These are phyloP conservation scores for Pangasius larnaudii DNA, from an alignment of 2,797 vertebrate genomes.

Conservation along the genomic window DNA sequence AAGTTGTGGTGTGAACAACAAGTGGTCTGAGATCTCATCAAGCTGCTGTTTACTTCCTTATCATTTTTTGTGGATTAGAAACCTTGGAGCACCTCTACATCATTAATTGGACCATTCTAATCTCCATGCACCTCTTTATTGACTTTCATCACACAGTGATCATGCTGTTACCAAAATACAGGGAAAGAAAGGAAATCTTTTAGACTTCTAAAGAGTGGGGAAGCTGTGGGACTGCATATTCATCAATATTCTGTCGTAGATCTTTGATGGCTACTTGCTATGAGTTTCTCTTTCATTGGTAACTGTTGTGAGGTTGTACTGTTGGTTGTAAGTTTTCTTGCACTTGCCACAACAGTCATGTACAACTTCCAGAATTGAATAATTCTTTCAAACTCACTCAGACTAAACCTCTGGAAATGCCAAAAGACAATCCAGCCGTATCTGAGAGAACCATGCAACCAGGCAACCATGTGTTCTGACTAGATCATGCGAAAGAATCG, in stretches of 20 bases:
- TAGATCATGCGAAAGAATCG: background rate
- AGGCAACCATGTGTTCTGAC: background rate
- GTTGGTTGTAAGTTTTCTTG: background rate
- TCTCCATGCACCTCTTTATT: background rate
- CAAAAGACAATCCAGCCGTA: background rate
- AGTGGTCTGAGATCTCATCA: background rate
- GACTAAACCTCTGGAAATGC: background rate
- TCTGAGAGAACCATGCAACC: background rate
- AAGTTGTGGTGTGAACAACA: background rate
- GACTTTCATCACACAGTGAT: background rate
- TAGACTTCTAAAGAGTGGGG: background rate
- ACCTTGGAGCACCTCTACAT: background rate
- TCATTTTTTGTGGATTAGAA: background rate
- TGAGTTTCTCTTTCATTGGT: background rate
- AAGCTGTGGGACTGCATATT: background rate
- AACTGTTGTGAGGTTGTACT: background rate
- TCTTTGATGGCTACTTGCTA: background rate
- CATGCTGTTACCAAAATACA: background rate
- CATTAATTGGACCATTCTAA: background rate
- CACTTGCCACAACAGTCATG: background rate
- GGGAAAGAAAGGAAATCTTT: background rate
- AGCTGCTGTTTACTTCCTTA: background rate
- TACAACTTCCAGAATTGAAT: background rate
- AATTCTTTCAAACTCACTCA: background rate
- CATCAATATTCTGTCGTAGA: background rate